These are phyloP conservation scores for Cyprinella venusta DNA, from an alignment of 2,797 vertebrate species.

Conservation along the genomic window DNA sequence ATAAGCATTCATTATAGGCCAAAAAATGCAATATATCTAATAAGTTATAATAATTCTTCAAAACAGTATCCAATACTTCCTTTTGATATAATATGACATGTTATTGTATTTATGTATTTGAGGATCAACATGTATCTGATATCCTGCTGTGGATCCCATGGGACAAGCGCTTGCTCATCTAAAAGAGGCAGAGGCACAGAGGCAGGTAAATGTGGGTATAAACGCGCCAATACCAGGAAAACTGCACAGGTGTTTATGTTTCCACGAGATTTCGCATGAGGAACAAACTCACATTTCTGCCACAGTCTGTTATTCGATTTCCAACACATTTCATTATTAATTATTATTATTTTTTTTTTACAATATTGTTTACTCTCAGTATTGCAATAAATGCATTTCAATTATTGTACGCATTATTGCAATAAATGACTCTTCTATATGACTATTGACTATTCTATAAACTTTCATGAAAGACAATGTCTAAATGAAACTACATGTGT, in stretches of 20 bases:
- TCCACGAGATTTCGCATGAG: neutral
- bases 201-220: conserved; percentile 14
- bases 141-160: neutral
- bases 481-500: neutral
- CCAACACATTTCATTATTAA: neutral
- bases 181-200: neutral
- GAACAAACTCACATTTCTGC: neutral
- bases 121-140: neutral
- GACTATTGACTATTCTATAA: too few species aligned
- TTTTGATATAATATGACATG: neutral
- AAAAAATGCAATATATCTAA: neutral
- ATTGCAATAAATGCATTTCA: too few species aligned
- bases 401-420: too few species aligned
- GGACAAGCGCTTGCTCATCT: conserved; percentile 8
- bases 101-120: neutral
- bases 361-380: neutral
- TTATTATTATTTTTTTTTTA: too few species aligned
- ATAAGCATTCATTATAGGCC: neutral
- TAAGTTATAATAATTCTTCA: neutral
- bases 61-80: neutral
- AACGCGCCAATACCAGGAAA: neutral
- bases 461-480: neutral
- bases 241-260: conserved; percentile 22
- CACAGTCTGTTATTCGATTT: neutral
- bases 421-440: too few species aligned